Evolutionary conservation across 1,140 invertebrate species (phyloP), one percentile per base, ranked within the genome.

Genomic region (Drosophila nikananu): DNA sequence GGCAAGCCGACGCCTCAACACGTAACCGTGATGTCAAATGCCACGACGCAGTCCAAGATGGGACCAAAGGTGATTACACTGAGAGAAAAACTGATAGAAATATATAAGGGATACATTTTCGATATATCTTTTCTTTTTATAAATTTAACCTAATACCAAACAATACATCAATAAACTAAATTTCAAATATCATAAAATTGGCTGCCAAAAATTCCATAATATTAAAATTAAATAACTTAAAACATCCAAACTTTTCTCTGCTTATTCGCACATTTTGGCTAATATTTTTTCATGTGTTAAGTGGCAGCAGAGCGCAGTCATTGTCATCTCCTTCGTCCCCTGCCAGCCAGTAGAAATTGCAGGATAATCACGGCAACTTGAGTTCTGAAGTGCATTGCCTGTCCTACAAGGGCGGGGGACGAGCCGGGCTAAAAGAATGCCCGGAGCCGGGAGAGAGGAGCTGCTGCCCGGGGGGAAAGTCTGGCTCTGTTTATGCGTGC

Each of bases 281-380:
- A 54, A 27, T 30, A 62, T 61, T 66, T 66, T 46, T 61, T 37
- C 15, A 3, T 25, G 37, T 71, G 63, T 39, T 37, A 32, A 54
- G 60, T 46, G 51, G 57, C 68, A 62, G 61, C 30, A 65, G 51
- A 17, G 44, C 37, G 60, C 62, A 67, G 74, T 83, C 72, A 80
- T 90, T 89, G 86, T 89, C 79, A 86, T 76, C 27, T 57, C 55
- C 75, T 2, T 25, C 7, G 15, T 2, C 32, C 52, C 54, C 27
- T 42, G 39, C 51, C 55, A 67, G 72, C 52, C 67, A 64, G 67
- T 63, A 64, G 68, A 80, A 90, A 90, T 90, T 90, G 86, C 86
- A 90, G 79, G 86, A 90, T 90, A 90, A 90, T 90, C 86, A 90
- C 79, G 81, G 86, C 81, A 86, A 90, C 86, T 90, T 90, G 86